Evolutionary conservation across 2,797 vertebrate species (phyloP), one percentile per base, ranked within the genome.

Genomic region (Manis javanica): DNA sequence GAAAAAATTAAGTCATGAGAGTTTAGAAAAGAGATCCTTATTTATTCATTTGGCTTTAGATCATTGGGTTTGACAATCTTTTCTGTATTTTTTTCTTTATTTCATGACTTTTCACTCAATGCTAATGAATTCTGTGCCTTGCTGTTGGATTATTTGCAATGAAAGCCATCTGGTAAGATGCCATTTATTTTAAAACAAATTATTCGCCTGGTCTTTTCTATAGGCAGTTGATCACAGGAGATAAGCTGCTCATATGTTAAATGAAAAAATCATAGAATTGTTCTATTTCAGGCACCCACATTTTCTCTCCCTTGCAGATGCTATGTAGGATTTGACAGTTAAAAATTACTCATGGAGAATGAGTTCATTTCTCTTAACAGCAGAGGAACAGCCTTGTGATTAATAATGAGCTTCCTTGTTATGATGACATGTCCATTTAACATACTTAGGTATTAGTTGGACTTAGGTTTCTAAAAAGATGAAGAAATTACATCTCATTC

Each of bases 391-490:
- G 63, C 23, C 34, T 69, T 18, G 3, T 37, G 63, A 53, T 51
- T 90, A 74, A 72, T 78, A 64, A 55, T 2, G n/a, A 42, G 29
- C 63, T n/a, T 83, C 11, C 10, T 46, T 74, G 23, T 94, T 61
- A 55, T 29, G 79, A 86, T 64, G 42, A 61, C 19, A 64, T 88
- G 51, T 23, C 7, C 18, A 42, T 63, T 87, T 39, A 63, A 59
- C 46, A 61, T 37, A 51, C 15, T 74, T 24, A 49, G 51, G 37
- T 46, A 53, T 79, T 46, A 69, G 74, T 10, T 77, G n/a, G 61
- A 78, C 85, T 84, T 77, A 53, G 29, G 72, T 85, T 81, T 92
- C 71, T 42, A 51, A 29, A n/a, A 94, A 86, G 51, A 59, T 92
- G n/a, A 59, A 92, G 39, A 24, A 78, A 78, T 86, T 78, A 39